phyloP scores from a whole-genome alignment of 2,888 invertebrate species.

The Girardia tigrina region DNA sequence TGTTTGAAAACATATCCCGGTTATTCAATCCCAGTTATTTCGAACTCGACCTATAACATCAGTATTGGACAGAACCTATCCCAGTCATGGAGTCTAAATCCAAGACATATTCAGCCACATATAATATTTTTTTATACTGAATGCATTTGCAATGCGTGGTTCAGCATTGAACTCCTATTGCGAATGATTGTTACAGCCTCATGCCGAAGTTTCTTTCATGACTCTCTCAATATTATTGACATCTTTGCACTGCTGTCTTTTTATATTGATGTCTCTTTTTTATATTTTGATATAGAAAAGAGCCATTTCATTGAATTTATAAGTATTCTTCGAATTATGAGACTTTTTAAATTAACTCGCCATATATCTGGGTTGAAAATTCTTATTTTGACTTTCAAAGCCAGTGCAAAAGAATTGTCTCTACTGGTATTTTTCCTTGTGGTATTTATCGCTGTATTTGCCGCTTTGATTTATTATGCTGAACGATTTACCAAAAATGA shows the following conservation, averaged over 20 bases:
- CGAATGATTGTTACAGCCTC: conserved; percentile 75
- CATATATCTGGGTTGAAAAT: conserved; percentile 86
- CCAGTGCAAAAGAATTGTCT: conserved; percentile 78
- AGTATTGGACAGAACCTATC: background rate
- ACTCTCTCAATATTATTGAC: conserved; percentile 83
- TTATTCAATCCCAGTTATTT: conserved; percentile 1
- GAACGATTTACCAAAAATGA: conserved; percentile 71
- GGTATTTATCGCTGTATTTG: conserved; percentile 84
- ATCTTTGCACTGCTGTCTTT: conserved; percentile 36
- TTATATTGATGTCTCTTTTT: conserved; percentile 35
- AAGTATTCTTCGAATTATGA: conserved; percentile 72
- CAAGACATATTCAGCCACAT: background rate
- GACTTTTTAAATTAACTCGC: conserved; percentile 70
- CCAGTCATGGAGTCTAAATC: background rate
- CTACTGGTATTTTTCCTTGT: conserved; percentile 85
- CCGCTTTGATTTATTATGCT: conserved; percentile 81
- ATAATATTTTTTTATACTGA: conserved; percentile 66
- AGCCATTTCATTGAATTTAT: conserved; percentile 69
- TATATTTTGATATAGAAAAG: conserved; percentile 30
- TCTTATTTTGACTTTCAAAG: conserved; percentile 86
- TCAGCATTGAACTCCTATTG: conserved; percentile 76
- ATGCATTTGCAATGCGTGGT: conserved; percentile 81
- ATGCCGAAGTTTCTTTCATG: conserved; percentile 70
- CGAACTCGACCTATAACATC: background rate
- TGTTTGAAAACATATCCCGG: conserved; percentile 17